Evolutionary conservation across 2,888 invertebrate genomes (phyloP).

Genomic region (Mythimna loreyi): DNA sequence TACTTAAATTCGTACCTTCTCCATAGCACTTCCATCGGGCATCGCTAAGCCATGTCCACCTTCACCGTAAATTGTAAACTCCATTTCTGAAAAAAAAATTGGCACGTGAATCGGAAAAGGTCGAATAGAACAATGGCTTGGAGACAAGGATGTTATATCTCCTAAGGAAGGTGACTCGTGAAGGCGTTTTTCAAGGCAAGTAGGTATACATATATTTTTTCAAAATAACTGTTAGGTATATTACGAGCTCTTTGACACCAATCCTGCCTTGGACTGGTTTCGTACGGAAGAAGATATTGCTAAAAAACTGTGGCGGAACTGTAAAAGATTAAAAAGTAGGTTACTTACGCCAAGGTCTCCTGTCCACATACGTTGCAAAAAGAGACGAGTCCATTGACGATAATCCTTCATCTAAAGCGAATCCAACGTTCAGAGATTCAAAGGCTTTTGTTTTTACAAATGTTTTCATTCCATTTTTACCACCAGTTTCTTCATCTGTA

Average conservation of each 20-base stretch:
- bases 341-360: slow-evolving; percentile 95
- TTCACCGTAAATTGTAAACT: slow-evolving; percentile 93
- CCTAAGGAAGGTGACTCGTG: not conserved
- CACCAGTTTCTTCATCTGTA: slow-evolving; percentile 96
- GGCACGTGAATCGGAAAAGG: not conserved
- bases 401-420: slow-evolving; percentile 96
- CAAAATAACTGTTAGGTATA: too few relatives aligned
- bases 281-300: too few relatives aligned
- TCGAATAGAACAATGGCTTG: not conserved
- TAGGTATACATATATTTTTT: too few relatives aligned
- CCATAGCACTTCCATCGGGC: slow-evolving; percentile 93
- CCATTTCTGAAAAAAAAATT: slow-evolving; percentile 75
- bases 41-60: slow-evolving; percentile 96
- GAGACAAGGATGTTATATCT: too few relatives aligned
- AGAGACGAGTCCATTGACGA: slow-evolving; percentile 90
- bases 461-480: slow-evolving; percentile 93
- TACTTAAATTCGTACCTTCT: slow-evolving; percentile 89
- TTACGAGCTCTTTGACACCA: too few relatives aligned
- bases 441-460: slow-evolving; percentile 94
- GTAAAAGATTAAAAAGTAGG: not conserved
- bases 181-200: not conserved
- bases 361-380: slow-evolving; percentile 92
- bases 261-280: too few relatives aligned
- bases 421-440: slow-evolving; percentile 94
- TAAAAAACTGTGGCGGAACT: too few relatives aligned